Conservation (phyloP, 2,113 vertebrate species). For the Heteronetta atricapilla region DNA sequence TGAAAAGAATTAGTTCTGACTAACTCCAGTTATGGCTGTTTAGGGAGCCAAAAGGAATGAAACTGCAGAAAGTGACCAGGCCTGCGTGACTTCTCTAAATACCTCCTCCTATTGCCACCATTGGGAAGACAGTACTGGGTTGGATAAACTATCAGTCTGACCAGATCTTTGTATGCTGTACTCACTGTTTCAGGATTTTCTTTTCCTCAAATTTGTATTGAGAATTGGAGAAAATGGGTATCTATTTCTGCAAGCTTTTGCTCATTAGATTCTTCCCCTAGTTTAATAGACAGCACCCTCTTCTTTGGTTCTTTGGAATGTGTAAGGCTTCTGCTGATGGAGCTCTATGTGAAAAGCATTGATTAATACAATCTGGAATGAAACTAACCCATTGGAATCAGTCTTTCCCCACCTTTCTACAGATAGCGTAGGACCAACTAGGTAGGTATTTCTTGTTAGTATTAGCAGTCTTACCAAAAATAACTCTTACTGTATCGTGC, state of each 20-base stretch:
- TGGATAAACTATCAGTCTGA: not conserved
- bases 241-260: not conserved
- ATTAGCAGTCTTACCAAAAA: not conserved
- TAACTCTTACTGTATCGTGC: not conserved
- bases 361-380: not conserved
- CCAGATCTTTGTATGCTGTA: not conserved
- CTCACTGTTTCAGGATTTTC: not conserved
- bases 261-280: not conserved
- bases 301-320: not conserved
- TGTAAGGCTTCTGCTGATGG: not conserved
- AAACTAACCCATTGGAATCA: not conserved
- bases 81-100: not conserved
- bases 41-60: not conserved
- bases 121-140: not conserved
- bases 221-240: not conserved
- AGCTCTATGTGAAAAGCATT: not conserved
- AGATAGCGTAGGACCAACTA: not conserved
- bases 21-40: no score
- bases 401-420: not conserved
- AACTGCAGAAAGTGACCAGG: not conserved
- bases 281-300: not conserved
- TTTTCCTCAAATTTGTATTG: not conserved
- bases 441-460: not conserved
- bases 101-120: not conserved
- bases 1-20: not conserved